Evolutionary conservation across 2,888 invertebrate genomes (phyloP), one percentile per base, ranked within the genome.

Genomic region (Odiellus spinosus): DNA sequence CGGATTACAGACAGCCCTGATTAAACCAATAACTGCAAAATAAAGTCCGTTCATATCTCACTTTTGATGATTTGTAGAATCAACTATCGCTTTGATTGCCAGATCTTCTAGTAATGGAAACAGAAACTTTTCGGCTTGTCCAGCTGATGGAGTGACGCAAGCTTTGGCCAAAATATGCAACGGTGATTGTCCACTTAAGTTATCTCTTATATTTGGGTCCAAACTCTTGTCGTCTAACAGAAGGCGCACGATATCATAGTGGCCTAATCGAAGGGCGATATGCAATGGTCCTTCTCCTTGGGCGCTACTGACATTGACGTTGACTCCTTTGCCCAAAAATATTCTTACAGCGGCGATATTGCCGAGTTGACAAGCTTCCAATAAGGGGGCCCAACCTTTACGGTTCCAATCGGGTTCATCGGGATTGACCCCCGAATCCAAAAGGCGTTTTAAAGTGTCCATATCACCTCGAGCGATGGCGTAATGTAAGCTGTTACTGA

Each of bases 271-370:
- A 3, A 53, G 49, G 6, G 53, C 52, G 32, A 53, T 46, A 33
- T 56, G 56, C 32, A 56, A 32, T 3, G 56, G 53, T 2, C 51
- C 53, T 14, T 53, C 54, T 8, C 56, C 56, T 10, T 53, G 46
- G 17, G 44, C 45, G 33, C 50, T 53, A 14, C 51, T 41, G 12
- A 46, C 48, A 26, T 53, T 53, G 3, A 51, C 49, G 35, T 51
- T 39, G 17, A 51, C 50, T n/a, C 47, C 32, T 12, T 41, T 42
- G 12, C 39, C 35, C 20, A 54, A 19, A 1, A 55, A 42, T 3
- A 46, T 19, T 19, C 45, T 36, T 3, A 54, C 53, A 12, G 53
- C 48, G 4, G 36, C 21, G 17, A 44, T 20, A 40, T 54, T 14
- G 11, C 51, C 47, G 2, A 42, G 42, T 17, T 49, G 42, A 14